Evolutionary conservation across 2,888 invertebrate species (phyloP).

Genomic region (Andrena bicolor): DNA sequence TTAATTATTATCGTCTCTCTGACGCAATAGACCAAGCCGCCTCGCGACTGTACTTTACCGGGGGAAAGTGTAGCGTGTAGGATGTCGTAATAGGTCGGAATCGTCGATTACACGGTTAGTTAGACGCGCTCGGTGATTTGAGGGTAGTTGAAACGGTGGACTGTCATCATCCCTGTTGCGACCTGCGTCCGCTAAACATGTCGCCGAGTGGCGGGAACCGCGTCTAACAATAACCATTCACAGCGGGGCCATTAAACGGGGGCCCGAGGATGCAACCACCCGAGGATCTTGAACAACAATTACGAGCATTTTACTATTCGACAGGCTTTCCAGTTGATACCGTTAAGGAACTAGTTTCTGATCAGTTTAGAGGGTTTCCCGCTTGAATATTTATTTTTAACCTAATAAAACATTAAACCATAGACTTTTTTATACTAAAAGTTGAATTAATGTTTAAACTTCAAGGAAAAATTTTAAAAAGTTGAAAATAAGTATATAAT

Average conservation of each 20-base stretch:
- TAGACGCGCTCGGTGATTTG: constrained; percentile 82
- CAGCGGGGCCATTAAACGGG: constrained; percentile 38
- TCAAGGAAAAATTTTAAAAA: too few relatives aligned
- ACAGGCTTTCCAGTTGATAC: background rate
- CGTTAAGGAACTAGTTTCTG: too few relatives aligned
- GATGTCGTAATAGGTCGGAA: constrained; percentile 78
- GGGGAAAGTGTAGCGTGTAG: constrained; percentile 46
- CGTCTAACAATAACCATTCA: constrained; percentile 20
- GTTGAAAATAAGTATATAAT: too few relatives aligned
- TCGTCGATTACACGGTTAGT: constrained; percentile 84
- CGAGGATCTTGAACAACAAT: background rate
- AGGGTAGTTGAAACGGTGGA: constrained; percentile 74
- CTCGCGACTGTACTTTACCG: constrained; percentile 31
- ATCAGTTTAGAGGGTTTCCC: too few relatives aligned
- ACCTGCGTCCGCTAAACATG: constrained; percentile 44
- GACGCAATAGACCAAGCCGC: background rate
- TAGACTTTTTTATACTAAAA: too few relatives aligned
- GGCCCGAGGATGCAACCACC: background rate
- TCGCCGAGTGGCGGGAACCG: constrained; percentile 30
- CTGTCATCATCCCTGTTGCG: constrained; percentile 70
- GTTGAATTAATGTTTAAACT: too few relatives aligned
- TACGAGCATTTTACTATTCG: background rate
- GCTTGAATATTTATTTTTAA: too few relatives aligned
- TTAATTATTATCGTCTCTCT: constrained; percentile 55
- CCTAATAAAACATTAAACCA: too few relatives aligned